phyloP scores from a whole-genome alignment of 2,797 vertebrate species.

The Toxotes lorentzi region DNA sequence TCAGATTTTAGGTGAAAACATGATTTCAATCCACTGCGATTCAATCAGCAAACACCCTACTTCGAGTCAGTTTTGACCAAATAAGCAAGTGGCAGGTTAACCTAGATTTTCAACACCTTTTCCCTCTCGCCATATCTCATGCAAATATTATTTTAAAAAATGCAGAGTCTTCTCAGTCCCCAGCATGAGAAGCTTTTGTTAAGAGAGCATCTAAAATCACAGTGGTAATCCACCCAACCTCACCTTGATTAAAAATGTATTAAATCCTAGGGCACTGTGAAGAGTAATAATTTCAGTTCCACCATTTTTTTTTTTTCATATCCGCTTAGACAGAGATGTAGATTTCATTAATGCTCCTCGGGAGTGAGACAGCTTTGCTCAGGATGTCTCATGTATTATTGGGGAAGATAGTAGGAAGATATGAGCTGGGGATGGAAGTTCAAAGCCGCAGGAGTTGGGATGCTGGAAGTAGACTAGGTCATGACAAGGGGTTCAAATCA shows the following conservation, averaged over 20 bases:
- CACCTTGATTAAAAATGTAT: conserved; percentile 87
- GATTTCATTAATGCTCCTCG: conserved; percentile 82
- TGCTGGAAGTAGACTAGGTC: conserved; percentile 75
- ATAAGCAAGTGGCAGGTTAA: conserved; percentile 62
- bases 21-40: conserved; percentile 53
- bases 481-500: conserved; percentile 78
- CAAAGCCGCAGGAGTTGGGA: conserved; percentile 73
- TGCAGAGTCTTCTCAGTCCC: conserved; percentile 69
- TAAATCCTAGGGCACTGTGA: conserved; percentile 84
- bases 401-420: conserved; percentile 75
- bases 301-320: conserved; percentile 82
- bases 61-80: conserved; percentile 60
- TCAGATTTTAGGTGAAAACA: conserved; percentile 36
- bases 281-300: conserved; percentile 84
- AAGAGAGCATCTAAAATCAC: conserved; percentile 82
- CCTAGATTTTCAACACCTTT: conserved; percentile 64
- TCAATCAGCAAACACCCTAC: conserved; percentile 62
- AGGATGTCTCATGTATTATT: conserved; percentile 81
- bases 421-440: conserved; percentile 76
- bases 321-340: conserved; percentile 84
- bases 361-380: conserved; percentile 80
- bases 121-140: conserved; percentile 81
- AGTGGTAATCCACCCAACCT: conserved; percentile 80
- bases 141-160: conserved; percentile 78
- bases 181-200: conserved; percentile 79